Evolutionary conservation across 2,888 invertebrate species (phyloP), one percentile per base, ranked within the genome.

Genomic region (Molanna angustata): DNA sequence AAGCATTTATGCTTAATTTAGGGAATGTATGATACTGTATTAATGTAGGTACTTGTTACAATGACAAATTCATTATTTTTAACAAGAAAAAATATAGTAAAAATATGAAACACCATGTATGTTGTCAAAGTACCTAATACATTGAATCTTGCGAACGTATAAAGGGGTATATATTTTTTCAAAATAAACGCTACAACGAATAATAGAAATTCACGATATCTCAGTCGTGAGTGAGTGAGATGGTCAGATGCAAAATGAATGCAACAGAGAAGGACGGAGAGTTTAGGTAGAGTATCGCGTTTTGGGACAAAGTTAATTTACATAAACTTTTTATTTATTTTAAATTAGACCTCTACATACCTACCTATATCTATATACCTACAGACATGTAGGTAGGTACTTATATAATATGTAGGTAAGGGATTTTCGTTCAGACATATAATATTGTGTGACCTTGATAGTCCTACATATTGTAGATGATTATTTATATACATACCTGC

Each of bases 271-370:
- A 49, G 44, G 49, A 31, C 39, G 32, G 22, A 3, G 19, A 11
- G n/a, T 18, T 16, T 9, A n/a, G 27, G 32, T 16, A 22, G 33
- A 14, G 40, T 32, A 50, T 43, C 47, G 57, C 48, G 45, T 53
- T 51, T 46, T 47, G 51, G 52, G 50, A 50, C 53, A 48, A 50
- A 50, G 46, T 55, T 55, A 49, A 57, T 57, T 57, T 57, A 52
- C 57, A 57, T 57, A 55, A 48, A 27, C 50, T 48, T 52, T 52
- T 57, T 52, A 39, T 48, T 57, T 57, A 54, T 57, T 52, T 53
- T 42, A 53, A 56, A 53, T 56, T 46, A 51, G 33, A n/a, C n/a
- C n/a, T n/a, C n/a, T n/a, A n/a, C n/a, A n/a, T n/a, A n/a, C n/a
- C n/a, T n/a, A n/a, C n/a, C n/a, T n/a, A n/a, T n/a, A n/a, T n/a